Percentiles rank a stretch among this genome's conserved stretches.
Conservation (phyloP, 2,888 invertebrate species). For the Ophion ventricosus region DNA sequence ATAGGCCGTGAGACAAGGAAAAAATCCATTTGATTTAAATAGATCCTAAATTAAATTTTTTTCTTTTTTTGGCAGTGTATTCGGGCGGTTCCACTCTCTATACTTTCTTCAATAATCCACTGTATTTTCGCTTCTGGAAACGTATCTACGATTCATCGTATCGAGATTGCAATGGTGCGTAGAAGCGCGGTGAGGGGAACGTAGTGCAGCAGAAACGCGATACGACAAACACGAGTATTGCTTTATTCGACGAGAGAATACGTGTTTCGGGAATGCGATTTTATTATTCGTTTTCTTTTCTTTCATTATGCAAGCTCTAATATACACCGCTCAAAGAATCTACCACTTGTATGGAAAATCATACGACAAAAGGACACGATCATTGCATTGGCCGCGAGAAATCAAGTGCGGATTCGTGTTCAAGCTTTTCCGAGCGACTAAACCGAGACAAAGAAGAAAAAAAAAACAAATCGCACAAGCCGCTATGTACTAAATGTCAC, state of each 20-base stretch:
- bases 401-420: not conserved
- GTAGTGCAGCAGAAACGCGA: not conserved
- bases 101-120: not conserved
- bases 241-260: not conserved
- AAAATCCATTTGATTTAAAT: too few relatives aligned
- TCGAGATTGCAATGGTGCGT: not conserved
- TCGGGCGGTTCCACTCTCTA: too few relatives aligned
- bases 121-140: not conserved
- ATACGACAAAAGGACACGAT: not conserved
- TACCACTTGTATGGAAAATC: not conserved
- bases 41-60: too few relatives aligned
- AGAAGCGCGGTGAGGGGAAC: not conserved
- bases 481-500: not conserved
- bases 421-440: not conserved
- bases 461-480: not conserved
- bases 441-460: too few relatives aligned
- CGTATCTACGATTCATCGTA: conserved; percentile 9
- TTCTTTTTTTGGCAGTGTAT: too few relatives aligned
- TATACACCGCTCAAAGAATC: not conserved
- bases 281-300: not conserved
- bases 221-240: not conserved
- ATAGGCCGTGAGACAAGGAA: too few relatives aligned
- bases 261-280: not conserved
- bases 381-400: not conserved
- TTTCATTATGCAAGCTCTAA: not conserved